phyloP scores from a whole-genome alignment of 2,797 vertebrate genomes.

The Sebastes baramenuke region DNA sequence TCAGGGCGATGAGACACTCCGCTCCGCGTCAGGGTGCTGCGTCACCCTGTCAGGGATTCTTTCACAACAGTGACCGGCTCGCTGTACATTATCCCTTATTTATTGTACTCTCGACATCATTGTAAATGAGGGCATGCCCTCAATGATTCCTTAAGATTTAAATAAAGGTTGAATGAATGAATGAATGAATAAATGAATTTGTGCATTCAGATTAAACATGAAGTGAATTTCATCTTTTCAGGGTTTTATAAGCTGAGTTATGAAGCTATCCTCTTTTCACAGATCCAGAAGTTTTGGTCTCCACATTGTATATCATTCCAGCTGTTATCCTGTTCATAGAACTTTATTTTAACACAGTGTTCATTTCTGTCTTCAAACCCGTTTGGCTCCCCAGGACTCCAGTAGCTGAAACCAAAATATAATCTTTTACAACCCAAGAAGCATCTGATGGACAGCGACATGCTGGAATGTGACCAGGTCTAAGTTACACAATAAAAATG shows the following conservation, averaged over 20 bases:
- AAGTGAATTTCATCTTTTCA: neutral
- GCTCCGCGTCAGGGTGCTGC: too few species aligned
- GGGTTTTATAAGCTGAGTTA: neutral
- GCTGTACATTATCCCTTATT: too few species aligned
- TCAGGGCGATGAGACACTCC: too few species aligned
- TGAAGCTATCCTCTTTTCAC: slow-evolving; percentile 5
- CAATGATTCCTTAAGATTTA: too few species aligned
- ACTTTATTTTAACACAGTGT: slow-evolving; percentile 3
- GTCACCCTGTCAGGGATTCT: too few species aligned
- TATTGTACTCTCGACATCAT: too few species aligned
- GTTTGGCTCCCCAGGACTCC: neutral
- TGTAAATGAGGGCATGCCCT: too few species aligned
- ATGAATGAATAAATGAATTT: neutral
- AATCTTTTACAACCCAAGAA: neutral
- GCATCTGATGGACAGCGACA: neutral
- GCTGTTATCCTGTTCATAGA: rapidly evolving
- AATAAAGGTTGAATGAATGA: too few species aligned
- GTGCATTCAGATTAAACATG: neutral
- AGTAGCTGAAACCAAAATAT: neutral
- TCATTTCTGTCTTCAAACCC: neutral
- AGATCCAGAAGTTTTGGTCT: slow-evolving; percentile 4
- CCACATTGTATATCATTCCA: slow-evolving; percentile 17
- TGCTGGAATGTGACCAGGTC: neutral
- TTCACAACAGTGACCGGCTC: too few species aligned
- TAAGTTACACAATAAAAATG: neutral